These are phyloP conservation scores for Channallabes apus DNA, from an alignment of 2,797 vertebrate species.

Conservation along the genomic window DNA sequence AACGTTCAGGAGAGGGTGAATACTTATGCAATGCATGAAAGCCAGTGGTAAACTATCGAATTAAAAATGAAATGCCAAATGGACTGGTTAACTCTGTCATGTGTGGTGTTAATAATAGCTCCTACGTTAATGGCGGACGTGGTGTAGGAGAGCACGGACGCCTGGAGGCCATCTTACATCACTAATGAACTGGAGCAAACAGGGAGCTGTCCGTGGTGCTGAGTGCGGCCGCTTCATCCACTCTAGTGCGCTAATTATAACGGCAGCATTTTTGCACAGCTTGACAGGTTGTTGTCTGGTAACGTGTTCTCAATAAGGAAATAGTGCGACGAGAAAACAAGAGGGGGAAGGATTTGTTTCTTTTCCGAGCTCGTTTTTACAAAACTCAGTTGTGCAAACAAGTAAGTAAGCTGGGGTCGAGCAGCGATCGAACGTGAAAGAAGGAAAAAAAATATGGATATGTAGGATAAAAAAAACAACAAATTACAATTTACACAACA, in stretches of 20 bases:
- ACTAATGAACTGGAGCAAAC: constrained; percentile 70
- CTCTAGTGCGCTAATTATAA: constrained; percentile 68
- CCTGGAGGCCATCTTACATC: constrained; percentile 63
- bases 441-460: not conserved
- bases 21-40: not conserved
- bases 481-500: not conserved
- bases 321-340: not conserved
- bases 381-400: not conserved
- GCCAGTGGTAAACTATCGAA: not conserved
- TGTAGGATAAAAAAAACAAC: not conserved
- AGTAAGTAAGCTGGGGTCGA: not conserved
- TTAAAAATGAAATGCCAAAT: constrained; percentile 1
- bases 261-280: constrained; percentile 61
- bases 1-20: not conserved
- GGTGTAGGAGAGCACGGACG: constrained; percentile 18
- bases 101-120: not conserved
- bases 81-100: not conserved
- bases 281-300: constrained; percentile 51
- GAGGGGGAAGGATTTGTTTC: not conserved
- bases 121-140: constrained; percentile 23
- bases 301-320: constrained; percentile 39
- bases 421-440: not conserved
- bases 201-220: constrained; percentile 67
- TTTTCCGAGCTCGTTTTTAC: not conserved
- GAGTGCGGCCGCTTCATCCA: constrained; percentile 61